Conservation (phyloP, 2,113 vertebrate genomes). For the Scolopax mira region DNA sequence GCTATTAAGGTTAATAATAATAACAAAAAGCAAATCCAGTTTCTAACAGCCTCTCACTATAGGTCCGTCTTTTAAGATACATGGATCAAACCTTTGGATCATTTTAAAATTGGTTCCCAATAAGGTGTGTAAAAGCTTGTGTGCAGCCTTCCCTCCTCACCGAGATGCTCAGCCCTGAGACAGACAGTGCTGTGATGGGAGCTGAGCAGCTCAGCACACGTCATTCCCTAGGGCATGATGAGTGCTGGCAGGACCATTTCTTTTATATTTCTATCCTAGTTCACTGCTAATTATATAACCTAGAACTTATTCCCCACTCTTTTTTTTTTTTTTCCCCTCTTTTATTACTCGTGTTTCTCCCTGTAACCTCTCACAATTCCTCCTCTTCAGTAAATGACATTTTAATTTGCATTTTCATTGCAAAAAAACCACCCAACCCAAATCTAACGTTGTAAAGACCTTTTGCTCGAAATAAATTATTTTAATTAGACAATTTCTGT, state of each 20-base stretch:
- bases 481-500: neutral
- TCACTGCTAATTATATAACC: slow-evolving; percentile 41
- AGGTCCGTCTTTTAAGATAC: neutral
- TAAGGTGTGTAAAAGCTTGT: neutral
- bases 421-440: neutral
- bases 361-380: neutral
- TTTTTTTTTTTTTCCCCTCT: neutral
- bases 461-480: neutral
- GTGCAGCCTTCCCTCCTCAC: neutral
- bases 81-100: neutral
- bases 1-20: neutral
- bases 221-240: neutral
- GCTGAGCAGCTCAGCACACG: slow-evolving; percentile 5
- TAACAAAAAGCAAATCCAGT: neutral
- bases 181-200: neutral
- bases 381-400: neutral
- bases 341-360: neutral
- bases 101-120: neutral
- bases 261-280: neutral
- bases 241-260: neutral
- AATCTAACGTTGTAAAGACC: neutral
- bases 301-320: neutral
- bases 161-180: neutral
- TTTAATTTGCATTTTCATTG: slow-evolving; percentile 22
- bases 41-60: neutral